These are phyloP conservation scores for Phyllotreta cruciferae DNA, from an alignment of 2,888 invertebrate genomes.

Conservation along the genomic window DNA sequence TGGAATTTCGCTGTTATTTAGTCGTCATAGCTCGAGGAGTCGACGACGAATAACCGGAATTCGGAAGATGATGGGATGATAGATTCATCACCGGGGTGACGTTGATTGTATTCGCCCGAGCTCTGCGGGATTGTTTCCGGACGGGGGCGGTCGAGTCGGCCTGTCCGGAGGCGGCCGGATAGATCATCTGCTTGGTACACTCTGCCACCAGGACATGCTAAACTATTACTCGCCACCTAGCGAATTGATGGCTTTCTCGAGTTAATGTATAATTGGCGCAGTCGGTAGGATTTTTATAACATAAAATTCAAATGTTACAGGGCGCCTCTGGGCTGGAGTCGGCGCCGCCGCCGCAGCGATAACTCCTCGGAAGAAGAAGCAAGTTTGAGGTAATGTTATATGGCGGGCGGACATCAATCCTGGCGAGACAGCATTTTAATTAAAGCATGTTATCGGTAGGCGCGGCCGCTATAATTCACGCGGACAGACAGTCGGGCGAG, in stretches of 20 bases:
- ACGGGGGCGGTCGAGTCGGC: slow-evolving; percentile 35
- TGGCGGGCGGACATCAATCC: slow-evolving; percentile 58
- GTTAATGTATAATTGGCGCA: background rate
- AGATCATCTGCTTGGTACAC: slow-evolving; percentile 51
- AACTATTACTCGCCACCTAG: slow-evolving; percentile 39
- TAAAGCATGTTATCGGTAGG: slow-evolving; percentile 63
- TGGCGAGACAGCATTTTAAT: slow-evolving; percentile 62
- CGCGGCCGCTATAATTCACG: slow-evolving; percentile 61
- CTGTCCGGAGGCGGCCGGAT: slow-evolving; percentile 44
- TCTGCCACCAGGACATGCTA: slow-evolving; percentile 37
- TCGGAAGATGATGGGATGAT: slow-evolving; percentile 55
- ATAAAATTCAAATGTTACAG: slow-evolving; percentile 1
- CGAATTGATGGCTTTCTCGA: slow-evolving; percentile 10
- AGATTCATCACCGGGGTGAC: slow-evolving; percentile 56
- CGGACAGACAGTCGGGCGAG: slow-evolving; percentile 54
- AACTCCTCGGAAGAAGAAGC: slow-evolving; percentile 37
- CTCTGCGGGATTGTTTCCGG: slow-evolving; percentile 52
- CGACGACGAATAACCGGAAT: slow-evolving; percentile 47
- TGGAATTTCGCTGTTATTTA: too few relatives aligned
- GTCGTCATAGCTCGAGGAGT: background rate
- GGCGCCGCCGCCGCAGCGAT: slow-evolving; percentile 33
- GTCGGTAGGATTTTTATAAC: too few relatives aligned
- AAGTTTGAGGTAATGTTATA: slow-evolving; percentile 42
- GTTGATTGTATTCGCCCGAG: slow-evolving; percentile 49
- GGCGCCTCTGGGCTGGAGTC: slow-evolving; percentile 22